Percentiles rank a stretch among this genome's conserved stretches.
phyloP scores from a whole-genome alignment of 2,797 vertebrate genomes.

The Typhlichthys subterraneus region DNA sequence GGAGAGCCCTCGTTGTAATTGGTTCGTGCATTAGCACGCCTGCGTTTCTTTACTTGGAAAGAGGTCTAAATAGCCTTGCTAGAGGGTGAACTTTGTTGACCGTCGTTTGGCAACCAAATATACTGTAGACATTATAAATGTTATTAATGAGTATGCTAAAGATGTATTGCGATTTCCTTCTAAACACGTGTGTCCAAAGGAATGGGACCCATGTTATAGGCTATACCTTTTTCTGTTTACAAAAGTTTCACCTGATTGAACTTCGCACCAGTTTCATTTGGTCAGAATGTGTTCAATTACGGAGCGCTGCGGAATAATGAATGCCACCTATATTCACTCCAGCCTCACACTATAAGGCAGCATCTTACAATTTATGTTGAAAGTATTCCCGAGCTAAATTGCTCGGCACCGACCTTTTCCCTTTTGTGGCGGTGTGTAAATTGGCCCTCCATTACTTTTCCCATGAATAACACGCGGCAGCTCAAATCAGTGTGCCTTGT shows the following conservation, averaged over 20 bases:
- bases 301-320: slow-evolving; percentile 36
- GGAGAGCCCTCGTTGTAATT: slow-evolving; percentile 55
- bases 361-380: slow-evolving; percentile 26
- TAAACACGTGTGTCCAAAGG: background rate
- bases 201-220: no score
- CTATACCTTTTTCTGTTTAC: slow-evolving; percentile 1
- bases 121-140: no score
- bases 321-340: slow-evolving; percentile 27
- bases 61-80: slow-evolving; percentile 38
- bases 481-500: slow-evolving; percentile 15
- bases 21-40: slow-evolving; percentile 42
- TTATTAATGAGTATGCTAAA: no score
- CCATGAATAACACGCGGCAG: slow-evolving; percentile 3
- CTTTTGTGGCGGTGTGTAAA: slow-evolving; percentile 4
- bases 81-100: slow-evolving; percentile 18
- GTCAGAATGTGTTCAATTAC: slow-evolving; percentile 8
- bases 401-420: slow-evolving; percentile 23
- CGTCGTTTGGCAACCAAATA: slow-evolving; percentile 22
- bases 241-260: slow-evolving; percentile 8
- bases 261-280: slow-evolving; percentile 18
- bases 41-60: slow-evolving; percentile 49
- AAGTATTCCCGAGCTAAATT: slow-evolving; percentile 35
- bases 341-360: slow-evolving; percentile 7
- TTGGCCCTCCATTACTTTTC: slow-evolving; percentile 13
- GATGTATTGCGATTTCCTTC: no score